These are phyloP conservation scores for Ceraclea dissimilis DNA, from an alignment of 2,888 invertebrate genomes.

Conservation along the genomic window DNA sequence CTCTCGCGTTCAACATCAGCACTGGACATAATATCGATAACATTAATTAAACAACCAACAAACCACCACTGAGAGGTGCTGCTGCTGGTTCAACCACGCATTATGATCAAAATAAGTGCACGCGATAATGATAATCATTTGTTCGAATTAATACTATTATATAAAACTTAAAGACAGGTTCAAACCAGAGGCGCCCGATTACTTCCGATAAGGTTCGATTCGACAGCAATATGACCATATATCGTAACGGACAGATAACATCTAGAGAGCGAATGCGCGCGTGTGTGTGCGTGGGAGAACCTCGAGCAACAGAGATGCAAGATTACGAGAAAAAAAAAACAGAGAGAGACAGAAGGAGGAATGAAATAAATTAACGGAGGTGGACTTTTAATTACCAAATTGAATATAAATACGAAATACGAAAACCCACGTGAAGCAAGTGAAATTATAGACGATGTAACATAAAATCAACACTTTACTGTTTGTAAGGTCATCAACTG, in stretches of 20 bases:
- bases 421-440: not conserved
- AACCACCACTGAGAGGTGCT: too few relatives aligned
- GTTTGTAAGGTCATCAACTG: too few relatives aligned
- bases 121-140: not conserved
- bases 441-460: not conserved
- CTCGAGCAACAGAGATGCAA: not conserved
- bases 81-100: not conserved
- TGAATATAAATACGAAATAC: not conserved
- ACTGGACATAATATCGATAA: too few relatives aligned
- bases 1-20: too few relatives aligned
- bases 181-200: slow-evolving; percentile 3
- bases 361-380: slow-evolving; percentile 2
- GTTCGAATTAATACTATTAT: not conserved
- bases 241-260: not conserved
- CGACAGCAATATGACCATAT: slow-evolving; percentile 9
- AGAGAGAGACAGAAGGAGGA: not conserved
- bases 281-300: not conserved
- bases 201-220: slow-evolving; percentile 11
- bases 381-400: slow-evolving; percentile 7
- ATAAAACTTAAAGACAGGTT: not conserved
- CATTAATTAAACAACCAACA: too few relatives aligned
- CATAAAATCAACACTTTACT: not conserved
- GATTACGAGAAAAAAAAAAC: not conserved
- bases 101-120: not conserved
- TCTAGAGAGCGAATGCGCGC: not conserved